Conservation (phyloP, 92 coral and sea anemone genomes). For the Porites divaricata region DNA sequence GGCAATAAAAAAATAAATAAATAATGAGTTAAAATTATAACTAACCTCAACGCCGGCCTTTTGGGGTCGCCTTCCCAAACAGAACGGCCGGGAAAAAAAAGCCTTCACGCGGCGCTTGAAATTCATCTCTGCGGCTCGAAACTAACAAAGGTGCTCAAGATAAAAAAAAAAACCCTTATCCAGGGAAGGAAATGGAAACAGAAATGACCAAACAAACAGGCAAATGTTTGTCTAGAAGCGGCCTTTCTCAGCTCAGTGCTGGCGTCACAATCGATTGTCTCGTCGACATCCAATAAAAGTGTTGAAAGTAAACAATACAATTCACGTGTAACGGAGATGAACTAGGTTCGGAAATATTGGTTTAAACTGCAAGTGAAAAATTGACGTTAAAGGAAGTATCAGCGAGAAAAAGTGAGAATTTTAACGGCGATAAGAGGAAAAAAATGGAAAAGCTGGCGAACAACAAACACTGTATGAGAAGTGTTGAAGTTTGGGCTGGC, state of each 20-base stretch:
- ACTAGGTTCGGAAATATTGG: background rate
- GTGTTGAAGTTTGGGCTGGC: background rate
- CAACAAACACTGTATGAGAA: background rate
- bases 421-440: no score
- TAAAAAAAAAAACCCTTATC: background rate
- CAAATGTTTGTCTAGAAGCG: background rate
- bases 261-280: background rate
- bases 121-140: background rate
- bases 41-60: background rate
- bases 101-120: background rate
- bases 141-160: background rate
- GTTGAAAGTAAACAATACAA: slow-evolving; percentile 1
- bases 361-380: background rate
- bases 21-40: background rate
- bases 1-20: background rate
- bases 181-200: background rate
- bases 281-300: background rate
- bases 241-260: background rate
- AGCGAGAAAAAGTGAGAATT: no score
- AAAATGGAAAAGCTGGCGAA: background rate
- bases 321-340: background rate
- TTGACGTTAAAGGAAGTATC: background rate
- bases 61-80: background rate
- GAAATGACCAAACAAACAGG: background rate
- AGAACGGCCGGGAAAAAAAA: background rate